A percentile compares a stretch with the other conserved stretches of the same genome.
Conservation (phyloP, 2,797 vertebrate species). For the Lagocephalus sceleratus region DNA sequence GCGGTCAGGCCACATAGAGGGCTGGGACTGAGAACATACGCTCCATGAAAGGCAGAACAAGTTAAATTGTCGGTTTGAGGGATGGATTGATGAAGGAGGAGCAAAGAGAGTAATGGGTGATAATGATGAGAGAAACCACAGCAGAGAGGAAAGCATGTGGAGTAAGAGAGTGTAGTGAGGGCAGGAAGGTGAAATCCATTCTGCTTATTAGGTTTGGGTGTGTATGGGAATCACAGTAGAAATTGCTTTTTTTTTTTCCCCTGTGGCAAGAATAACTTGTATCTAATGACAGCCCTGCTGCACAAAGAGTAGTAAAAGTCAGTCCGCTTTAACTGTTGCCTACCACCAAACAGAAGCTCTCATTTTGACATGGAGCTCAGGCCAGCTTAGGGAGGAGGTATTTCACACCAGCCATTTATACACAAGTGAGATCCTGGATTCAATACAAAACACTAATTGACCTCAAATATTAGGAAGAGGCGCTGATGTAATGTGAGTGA, state of each 20-base stretch:
- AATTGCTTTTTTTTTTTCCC: conserved; percentile 65
- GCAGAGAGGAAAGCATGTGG: conserved; percentile 16
- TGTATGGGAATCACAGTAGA: conserved; percentile 77
- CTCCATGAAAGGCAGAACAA: conserved; percentile 26
- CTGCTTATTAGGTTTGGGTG: conserved; percentile 73
- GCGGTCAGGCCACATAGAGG: conserved; percentile 26
- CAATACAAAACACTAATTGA: not conserved
- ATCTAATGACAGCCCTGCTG: conserved; percentile 77
- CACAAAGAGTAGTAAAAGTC: conserved; percentile 73
- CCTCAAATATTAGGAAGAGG: conserved; percentile 2
- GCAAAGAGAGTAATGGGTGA: conserved; percentile 20
- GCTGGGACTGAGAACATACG: conserved; percentile 11
- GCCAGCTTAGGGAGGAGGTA: conserved; percentile 13
- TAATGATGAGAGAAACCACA: conserved; percentile 18
- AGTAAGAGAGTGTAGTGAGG: conserved; percentile 15
- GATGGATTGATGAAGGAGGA: conserved; percentile 21
- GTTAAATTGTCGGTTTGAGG: conserved; percentile 17
- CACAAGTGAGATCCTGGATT: not conserved
- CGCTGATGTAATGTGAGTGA: not conserved
- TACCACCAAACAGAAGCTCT: conserved; percentile 42
- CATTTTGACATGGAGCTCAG: conserved; percentile 22
- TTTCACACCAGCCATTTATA: conserved; percentile 6
- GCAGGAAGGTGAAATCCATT: conserved; percentile 35
- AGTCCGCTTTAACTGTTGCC: conserved; percentile 32
- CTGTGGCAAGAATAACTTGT: conserved; percentile 55